These are phyloP conservation scores for Plutomurus gul DNA, from an alignment of 1,140 invertebrate genomes.

Conservation along the genomic window DNA sequence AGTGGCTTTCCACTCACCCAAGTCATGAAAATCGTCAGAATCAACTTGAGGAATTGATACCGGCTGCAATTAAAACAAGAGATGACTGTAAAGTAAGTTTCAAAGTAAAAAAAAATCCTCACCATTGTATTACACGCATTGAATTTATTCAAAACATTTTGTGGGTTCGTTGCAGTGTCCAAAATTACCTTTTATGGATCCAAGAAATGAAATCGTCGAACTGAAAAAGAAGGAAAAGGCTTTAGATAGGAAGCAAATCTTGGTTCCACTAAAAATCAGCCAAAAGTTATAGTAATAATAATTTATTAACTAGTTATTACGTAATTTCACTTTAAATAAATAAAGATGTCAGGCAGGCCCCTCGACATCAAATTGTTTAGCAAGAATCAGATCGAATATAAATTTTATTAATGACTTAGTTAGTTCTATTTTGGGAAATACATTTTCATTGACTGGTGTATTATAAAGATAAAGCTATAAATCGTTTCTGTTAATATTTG, in stretches of 20 bases:
- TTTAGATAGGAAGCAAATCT: neutral
- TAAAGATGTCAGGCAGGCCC: too few relatives aligned
- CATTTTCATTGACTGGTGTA: too few relatives aligned
- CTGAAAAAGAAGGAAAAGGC: constrained; percentile 28
- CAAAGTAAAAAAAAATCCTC: neutral
- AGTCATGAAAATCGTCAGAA: constrained; percentile 61
- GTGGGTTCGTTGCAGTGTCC: constrained; percentile 48
- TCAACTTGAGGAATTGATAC: constrained; percentile 60
- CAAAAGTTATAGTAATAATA: too few relatives aligned
- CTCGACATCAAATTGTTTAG: too few relatives aligned
- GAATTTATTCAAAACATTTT: neutral
- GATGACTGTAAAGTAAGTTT: constrained; percentile 51
- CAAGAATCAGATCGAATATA: too few relatives aligned
- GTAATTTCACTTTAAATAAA: too few relatives aligned
- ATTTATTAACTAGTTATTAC: too few relatives aligned
- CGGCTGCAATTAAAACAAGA: constrained; percentile 58
- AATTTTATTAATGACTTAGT: too few relatives aligned
- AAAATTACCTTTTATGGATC: constrained; percentile 39
- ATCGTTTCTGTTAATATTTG: too few relatives aligned
- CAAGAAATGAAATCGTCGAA: constrained; percentile 33
- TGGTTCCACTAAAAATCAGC: constrained; percentile 28
- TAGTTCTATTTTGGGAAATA: too few relatives aligned
- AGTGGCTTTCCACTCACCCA: constrained; percentile 69
- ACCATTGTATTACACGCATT: neutral
- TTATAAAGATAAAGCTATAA: too few relatives aligned